Evolutionary conservation across 2,113 vertebrate genomes (phyloP).

Genomic region (Cisticola juncidis): DNA sequence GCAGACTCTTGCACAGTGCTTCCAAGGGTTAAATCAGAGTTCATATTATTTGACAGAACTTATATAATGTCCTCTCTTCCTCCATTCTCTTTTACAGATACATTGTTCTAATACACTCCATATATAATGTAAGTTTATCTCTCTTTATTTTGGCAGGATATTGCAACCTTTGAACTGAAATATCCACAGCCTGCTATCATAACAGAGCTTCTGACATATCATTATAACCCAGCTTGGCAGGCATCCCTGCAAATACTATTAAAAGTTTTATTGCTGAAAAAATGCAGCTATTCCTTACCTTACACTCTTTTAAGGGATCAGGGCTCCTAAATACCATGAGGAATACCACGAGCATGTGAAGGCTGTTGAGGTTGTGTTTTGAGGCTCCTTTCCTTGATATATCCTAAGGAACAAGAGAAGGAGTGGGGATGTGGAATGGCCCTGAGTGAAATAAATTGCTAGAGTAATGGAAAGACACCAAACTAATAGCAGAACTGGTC

Average conservation of each 20-base stretch:
- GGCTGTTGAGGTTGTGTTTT: not conserved
- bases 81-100: not conserved
- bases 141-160: not conserved
- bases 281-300: not conserved
- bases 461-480: not conserved
- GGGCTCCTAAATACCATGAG: not conserved
- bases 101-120: not conserved
- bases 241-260: not conserved
- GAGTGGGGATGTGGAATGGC: not conserved
- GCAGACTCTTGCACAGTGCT: not conserved
- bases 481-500: not conserved
- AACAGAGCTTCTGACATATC: slow-evolving; percentile 37
- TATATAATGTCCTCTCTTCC: not conserved
- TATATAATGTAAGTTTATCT: not conserved
- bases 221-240: slow-evolving; percentile 26
- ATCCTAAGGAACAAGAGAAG: not conserved
- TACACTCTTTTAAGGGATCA: not conserved
- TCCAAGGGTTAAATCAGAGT: not conserved
- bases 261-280: slow-evolving; percentile 10
- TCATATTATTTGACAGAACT: not conserved
- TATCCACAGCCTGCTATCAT: not conserved
- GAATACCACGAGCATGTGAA: not conserved
- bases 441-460: not conserved
- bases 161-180: slow-evolving; percentile 48
- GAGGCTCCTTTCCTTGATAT: not conserved